These are phyloP conservation scores for Zhuqinia jingwanae DNA, from an alignment of 2,888 invertebrate genomes.

Conservation along the genomic window DNA sequence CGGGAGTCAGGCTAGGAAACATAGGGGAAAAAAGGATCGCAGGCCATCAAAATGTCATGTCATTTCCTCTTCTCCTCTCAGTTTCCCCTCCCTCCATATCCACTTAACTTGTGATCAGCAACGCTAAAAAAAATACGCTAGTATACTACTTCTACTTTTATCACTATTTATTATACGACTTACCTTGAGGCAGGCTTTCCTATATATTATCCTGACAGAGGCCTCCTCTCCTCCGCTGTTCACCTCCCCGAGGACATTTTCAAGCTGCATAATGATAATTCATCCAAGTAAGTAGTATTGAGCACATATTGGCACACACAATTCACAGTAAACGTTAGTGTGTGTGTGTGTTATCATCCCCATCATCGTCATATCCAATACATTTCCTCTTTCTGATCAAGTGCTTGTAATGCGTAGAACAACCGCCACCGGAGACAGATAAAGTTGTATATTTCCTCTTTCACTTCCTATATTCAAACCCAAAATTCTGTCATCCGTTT, in stretches of 20 bases:
- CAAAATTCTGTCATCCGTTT: no score
- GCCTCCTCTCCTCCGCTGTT: no score
- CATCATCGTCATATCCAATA: constrained; percentile 4
- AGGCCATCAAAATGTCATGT: neutral
- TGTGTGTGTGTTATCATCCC: constrained; percentile 23
- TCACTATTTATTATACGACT: neutral
- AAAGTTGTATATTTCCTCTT: constrained; percentile 21
- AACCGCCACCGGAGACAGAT: constrained; percentile 17
- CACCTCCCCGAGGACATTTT: neutral
- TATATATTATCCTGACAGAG: no score
- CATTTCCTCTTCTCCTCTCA: neutral
- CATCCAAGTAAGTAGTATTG: no score
- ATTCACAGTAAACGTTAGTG: no score
- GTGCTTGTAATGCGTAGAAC: neutral
- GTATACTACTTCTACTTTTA: neutral
- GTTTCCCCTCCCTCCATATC: neutral
- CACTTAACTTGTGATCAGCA: neutral
- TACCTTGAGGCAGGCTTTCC: no score
- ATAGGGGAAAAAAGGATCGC: neutral
- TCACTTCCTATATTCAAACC: constrained; percentile 15
- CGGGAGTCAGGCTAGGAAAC: neutral
- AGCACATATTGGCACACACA: neutral
- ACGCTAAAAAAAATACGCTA: neutral
- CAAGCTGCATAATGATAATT: no score
- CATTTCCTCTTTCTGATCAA: neutral